A percentile compares a stretch with the other conserved stretches of the same genome.
phyloP scores from a whole-genome alignment of 2,797 vertebrate genomes.

The Staurois parvus region DNA sequence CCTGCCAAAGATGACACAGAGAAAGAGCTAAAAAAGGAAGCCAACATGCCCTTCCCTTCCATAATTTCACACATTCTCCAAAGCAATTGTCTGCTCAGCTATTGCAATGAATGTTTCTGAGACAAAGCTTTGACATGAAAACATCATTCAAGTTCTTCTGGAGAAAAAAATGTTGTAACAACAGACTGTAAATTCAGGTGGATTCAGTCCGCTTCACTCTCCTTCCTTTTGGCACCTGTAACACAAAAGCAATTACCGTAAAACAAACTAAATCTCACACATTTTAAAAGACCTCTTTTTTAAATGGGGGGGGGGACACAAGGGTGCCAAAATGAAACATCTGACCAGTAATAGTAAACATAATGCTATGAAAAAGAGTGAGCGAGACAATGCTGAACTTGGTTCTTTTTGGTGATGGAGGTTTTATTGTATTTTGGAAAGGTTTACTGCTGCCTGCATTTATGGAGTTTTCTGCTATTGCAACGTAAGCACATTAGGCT shows the following conservation, averaged over 20 bases:
- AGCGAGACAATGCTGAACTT: no score
- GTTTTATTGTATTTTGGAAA: no score
- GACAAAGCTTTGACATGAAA: conserved; percentile 75
- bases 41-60: conserved; percentile 64
- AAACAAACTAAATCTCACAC: no score
- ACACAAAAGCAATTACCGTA: conserved; percentile 14
- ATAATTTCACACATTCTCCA: conserved; percentile 69
- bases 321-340: no score
- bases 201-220: conserved; percentile 80
- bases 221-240: conserved; percentile 80
- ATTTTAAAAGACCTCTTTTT: no score
- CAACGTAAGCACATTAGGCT: no score
- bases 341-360: no score
- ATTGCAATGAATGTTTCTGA: conserved; percentile 71
- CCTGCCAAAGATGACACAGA: background rate
- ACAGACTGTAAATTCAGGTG: conserved; percentile 48
- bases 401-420: no score
- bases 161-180: conserved; percentile 41
- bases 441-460: no score
- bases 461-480: no score
- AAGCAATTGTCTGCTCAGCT: conserved; percentile 68
- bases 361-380: no score
- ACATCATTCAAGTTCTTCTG: conserved; percentile 73
- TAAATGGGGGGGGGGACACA: no score
- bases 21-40: conserved; percentile 62